Percentiles rank a stretch among this genome's conserved stretches.
phyloP scores from a whole-genome alignment of 2,797 vertebrate species.

The Eleutherodactylus coqui region DNA sequence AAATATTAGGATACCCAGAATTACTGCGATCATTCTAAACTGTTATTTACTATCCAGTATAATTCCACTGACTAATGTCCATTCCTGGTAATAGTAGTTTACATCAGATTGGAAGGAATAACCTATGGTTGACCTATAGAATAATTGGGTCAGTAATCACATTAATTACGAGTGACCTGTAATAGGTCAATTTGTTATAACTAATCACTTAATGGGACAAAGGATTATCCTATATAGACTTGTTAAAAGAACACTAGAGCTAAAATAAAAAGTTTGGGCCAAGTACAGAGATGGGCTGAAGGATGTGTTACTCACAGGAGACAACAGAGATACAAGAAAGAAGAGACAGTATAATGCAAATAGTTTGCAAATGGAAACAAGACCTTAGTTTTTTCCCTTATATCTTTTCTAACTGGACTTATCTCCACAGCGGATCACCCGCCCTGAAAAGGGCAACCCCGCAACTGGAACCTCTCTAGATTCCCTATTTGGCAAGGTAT shows the following conservation, averaged over 20 bases:
- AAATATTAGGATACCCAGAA: background rate
- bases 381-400: no score
- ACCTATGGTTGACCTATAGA: conserved; percentile 34
- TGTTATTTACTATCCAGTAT: background rate
- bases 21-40: background rate
- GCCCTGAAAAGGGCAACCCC: no score
- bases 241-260: conserved; percentile 11
- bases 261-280: no score
- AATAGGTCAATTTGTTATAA: conserved; percentile 36
- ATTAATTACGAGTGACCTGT: conserved; percentile 41
- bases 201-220: conserved; percentile 6
- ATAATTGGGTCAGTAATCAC: conserved; percentile 34
- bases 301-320: no score
- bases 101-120: conserved; percentile 45
- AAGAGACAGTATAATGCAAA: no score
- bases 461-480: no score
- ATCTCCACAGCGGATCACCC: no score
- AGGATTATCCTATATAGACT: conserved; percentile 14
- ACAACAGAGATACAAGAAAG: no score
- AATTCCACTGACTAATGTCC: conserved; percentile 14
- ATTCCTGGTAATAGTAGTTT: conserved; percentile 42
- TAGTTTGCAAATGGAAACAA: no score
- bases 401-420: no score
- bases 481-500: no score
- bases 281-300: no score